Evolutionary conservation across 2,113 vertebrate species (phyloP), one percentile per base, ranked within the genome.

Genomic region (Eonycteris spelaea): DNA sequence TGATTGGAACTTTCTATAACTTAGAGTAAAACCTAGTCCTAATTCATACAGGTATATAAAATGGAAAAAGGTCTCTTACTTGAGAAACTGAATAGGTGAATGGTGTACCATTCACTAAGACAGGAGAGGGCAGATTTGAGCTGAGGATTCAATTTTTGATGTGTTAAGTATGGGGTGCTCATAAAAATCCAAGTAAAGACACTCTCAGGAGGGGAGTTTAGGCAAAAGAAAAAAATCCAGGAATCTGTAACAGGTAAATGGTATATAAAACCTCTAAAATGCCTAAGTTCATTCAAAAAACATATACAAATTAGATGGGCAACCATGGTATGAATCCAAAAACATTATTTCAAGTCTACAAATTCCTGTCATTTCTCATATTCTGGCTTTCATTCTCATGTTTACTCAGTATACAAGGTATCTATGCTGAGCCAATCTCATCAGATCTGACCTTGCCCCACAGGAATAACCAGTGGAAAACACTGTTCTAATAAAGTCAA

Each of bases 381-480:
- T n/a, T 48, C 40, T 55, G 35, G 59, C 43, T 90, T 86, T 83
- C 79, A 59, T 61, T 88, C 70, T 92, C 53, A 40, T 26, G 19
- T 75, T 90, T 73, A 67, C 18, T 93, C 83, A 77, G 48, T 73
- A 78, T 28, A 16, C 30, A 38, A 3, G 18, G 21, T 85, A 83
- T 82, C 86, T 84, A 80, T 53, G n/a, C 84, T 55, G 40, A 86
- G 78, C 67, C 70, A 51, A 82, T 24, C 89, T 77, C 53, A 8
- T 96, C 87, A 95, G 90, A 90, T 95, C 70, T 92, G 75, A 78
- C n/a, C 53, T 43, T 85, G 84, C 59, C 94, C 87, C 90, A 96
- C 26, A 96, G 95, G 94, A 95, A 95, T 96, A 94, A 43, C 63
- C 63, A 95, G 90, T 79, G 90, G 92, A 96, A 97, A 97, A 95